These are phyloP conservation scores for Caenorhabditis briggsae DNA, from an alignment of 1,140 invertebrate species.

Conservation along the genomic window DNA sequence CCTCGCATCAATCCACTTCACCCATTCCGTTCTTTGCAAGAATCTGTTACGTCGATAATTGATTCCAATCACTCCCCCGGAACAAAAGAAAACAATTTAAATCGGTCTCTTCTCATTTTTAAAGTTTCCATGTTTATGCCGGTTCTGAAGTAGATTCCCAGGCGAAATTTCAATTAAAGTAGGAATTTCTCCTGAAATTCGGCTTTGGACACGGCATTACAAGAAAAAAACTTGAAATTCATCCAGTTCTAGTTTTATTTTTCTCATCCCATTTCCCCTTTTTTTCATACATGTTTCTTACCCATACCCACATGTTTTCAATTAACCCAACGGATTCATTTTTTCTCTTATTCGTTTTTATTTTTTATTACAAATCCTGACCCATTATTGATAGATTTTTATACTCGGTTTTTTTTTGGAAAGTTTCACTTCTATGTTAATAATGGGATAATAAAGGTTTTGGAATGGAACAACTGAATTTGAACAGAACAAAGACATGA, in stretches of 20 bases:
- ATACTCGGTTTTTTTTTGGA: neutral
- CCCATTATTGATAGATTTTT: neutral
- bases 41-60: neutral
- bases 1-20: neutral
- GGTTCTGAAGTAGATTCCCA: neutral
- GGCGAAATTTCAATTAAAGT: neutral
- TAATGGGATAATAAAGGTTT: constrained; percentile 22
- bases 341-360: neutral
- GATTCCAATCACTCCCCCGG: neutral
- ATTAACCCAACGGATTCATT: neutral
- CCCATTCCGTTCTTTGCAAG: neutral
- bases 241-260: constrained; percentile 12
- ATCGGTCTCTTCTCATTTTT: constrained; percentile 28
- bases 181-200: too few species aligned
- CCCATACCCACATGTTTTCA: neutral
- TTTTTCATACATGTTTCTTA: neutral
- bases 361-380: neutral
- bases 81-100: neutral
- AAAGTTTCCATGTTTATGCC: neutral
- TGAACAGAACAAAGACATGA: neutral
- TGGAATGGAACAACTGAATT: constrained; percentile 22
- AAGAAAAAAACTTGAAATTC: too few species aligned
- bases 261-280: neutral
- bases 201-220: too few species aligned
- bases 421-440: too few species aligned